A percentile compares a stretch with the other conserved stretches of the same genome.
Conservation (phyloP, 2,888 invertebrate genomes). For the Troides aeacus region DNA sequence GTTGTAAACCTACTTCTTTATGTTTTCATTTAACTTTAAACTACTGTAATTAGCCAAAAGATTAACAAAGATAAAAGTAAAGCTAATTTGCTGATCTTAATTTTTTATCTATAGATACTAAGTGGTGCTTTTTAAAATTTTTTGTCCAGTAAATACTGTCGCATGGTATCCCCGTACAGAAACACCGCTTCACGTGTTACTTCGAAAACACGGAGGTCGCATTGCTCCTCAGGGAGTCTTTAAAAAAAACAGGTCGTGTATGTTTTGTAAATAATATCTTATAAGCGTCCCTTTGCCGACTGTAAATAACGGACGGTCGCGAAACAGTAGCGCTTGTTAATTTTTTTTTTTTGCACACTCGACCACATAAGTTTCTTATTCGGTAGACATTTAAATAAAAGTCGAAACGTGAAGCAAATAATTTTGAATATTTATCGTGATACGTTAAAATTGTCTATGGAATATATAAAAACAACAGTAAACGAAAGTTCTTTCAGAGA, state of each 20-base stretch:
- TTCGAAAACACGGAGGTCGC: conserved; percentile 63
- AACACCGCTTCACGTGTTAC: conserved; percentile 49
- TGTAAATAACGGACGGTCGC: conserved; percentile 32
- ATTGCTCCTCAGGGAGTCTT: conserved; percentile 60
- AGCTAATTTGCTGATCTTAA: neutral
- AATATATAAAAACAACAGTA: no score
- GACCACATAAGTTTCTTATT: neutral
- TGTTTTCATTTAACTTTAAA: no score
- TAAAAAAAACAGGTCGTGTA: conserved; percentile 60
- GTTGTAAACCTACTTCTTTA: no score
- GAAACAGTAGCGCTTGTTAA: conserved; percentile 27
- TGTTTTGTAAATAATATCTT: conserved; percentile 74
- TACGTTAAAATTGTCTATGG: no score
- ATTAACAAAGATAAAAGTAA: no score
- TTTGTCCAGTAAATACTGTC: conserved; percentile 19
- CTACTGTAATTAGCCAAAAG: no score
- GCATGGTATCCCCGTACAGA: conserved; percentile 29
- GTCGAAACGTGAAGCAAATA: no score
- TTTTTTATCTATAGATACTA: neutral
- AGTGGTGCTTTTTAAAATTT: neutral
- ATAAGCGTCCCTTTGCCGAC: conserved; percentile 44
- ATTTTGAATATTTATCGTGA: no score
- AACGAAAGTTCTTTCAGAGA: no score
- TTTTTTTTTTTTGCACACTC: neutral
- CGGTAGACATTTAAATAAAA: no score